Evolutionary conservation across 2,797 vertebrate genomes (phyloP).

Genomic region (Pseudomugil gertrudae): DNA sequence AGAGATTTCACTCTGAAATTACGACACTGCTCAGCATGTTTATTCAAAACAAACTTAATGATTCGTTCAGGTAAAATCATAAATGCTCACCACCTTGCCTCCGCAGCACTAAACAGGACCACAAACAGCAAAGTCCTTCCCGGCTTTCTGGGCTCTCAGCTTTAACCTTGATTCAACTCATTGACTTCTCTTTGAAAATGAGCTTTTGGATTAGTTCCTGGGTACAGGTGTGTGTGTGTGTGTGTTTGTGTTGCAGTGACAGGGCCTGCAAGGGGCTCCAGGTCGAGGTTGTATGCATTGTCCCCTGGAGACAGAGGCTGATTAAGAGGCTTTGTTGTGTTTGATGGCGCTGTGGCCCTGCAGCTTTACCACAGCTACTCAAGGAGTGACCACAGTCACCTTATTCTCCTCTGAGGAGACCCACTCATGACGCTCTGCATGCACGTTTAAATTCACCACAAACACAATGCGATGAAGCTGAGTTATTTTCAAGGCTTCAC

Average conservation of each 20-base stretch:
- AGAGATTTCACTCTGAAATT: constrained; percentile 8
- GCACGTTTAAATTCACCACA: constrained; percentile 33
- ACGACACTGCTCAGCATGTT: constrained; percentile 9
- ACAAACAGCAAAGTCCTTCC: constrained; percentile 21
- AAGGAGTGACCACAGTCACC: constrained; percentile 23
- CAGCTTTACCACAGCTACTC: constrained; percentile 27
- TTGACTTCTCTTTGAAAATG: constrained; percentile 32
- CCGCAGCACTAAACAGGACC: constrained; percentile 8
- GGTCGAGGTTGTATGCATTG: constrained; percentile 59
- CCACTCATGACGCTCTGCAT: constrained; percentile 15
- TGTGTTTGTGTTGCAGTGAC: constrained; percentile 17
- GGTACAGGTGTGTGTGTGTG: background rate
- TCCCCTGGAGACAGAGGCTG: constrained; percentile 50
- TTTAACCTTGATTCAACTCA: constrained; percentile 34
- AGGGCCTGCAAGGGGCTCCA: constrained; percentile 26
- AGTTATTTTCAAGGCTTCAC: constrained; percentile 2
- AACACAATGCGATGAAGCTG: constrained; percentile 8
- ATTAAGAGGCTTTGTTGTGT: constrained; percentile 71
- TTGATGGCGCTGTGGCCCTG: constrained; percentile 57
- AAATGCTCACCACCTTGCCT: constrained; percentile 28
- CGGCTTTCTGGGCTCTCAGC: constrained; percentile 11
- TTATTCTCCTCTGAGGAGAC: constrained; percentile 22
- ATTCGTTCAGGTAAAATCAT: constrained; percentile 34
- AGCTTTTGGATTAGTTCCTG: constrained; percentile 16
- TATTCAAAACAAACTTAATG: constrained; percentile 37